Conservation (phyloP, 2,113 vertebrate genomes). For the Oceanodroma tethys region DNA sequence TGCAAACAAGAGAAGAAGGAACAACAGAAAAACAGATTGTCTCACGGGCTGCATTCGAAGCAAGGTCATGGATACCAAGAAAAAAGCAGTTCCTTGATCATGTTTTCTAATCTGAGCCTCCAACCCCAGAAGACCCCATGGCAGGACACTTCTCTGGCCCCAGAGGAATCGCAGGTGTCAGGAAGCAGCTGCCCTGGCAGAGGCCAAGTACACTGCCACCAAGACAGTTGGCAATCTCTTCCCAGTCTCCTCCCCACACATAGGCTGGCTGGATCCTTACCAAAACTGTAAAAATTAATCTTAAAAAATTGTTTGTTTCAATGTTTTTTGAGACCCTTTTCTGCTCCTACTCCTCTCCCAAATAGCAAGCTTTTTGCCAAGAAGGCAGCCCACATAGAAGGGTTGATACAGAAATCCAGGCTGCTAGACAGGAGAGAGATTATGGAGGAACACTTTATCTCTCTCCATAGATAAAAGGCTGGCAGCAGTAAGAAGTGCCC, state of each 20-base stretch:
- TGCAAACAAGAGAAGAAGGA: neutral
- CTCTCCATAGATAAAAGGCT: neutral
- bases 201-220: neutral
- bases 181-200: neutral
- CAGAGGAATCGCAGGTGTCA: neutral
- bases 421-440: neutral
- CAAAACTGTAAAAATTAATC: neutral
- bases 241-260: neutral
- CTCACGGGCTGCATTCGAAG: neutral
- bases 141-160: neutral
- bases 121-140: neutral
- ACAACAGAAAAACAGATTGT: neutral
- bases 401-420: neutral
- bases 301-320: neutral
- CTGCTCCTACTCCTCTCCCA: neutral
- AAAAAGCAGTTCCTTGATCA: rapidly evolving
- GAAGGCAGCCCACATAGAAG: neutral
- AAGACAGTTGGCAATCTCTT: neutral
- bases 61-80: neutral
- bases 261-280: neutral
- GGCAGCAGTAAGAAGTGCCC: neutral
- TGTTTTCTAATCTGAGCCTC: neutral
- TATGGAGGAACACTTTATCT: neutral
- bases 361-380: neutral
- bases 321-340: neutral